Percentiles rank a stretch among this genome's conserved stretches.
These are phyloP conservation scores for Dendrolimus houi DNA, from an alignment of 2,888 invertebrate species.

Conservation along the genomic window DNA sequence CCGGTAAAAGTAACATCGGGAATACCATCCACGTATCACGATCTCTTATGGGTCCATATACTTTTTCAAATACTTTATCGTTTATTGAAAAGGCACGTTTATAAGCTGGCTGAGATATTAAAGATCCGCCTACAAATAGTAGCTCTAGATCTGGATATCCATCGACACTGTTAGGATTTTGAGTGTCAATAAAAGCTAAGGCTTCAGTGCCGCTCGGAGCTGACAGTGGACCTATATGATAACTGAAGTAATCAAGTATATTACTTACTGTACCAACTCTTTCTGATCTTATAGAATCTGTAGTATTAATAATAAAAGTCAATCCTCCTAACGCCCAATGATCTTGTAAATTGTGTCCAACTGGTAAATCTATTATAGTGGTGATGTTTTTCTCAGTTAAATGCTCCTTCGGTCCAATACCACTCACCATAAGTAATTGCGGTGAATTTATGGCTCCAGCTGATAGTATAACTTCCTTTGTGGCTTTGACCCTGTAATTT, in stretches of 20 bases:
- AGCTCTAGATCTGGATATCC: constrained; percentile 78
- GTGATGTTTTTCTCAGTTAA: constrained; percentile 74
- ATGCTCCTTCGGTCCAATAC: constrained; percentile 81
- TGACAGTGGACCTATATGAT: constrained; percentile 54
- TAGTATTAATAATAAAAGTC: constrained; percentile 81
- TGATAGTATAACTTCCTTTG: constrained; percentile 84
- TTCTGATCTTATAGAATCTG: constrained; percentile 78
- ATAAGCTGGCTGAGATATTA: constrained; percentile 49
- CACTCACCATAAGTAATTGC: constrained; percentile 88
- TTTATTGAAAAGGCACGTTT: constrained; percentile 47
- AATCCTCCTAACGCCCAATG: constrained; percentile 84
- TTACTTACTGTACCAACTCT: constrained; percentile 49
- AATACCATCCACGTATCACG: constrained; percentile 71
- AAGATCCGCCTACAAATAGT: constrained; percentile 71
- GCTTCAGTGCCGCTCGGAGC: constrained; percentile 60
- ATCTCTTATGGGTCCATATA: constrained; percentile 50
- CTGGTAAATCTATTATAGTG: constrained; percentile 77
- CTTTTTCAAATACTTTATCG: constrained; percentile 55
- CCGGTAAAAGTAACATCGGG: constrained; percentile 79
- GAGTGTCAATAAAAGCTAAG: constrained; percentile 73
- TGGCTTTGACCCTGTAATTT: constrained; percentile 57
- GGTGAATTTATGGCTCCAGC: constrained; percentile 89
- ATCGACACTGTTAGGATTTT: constrained; percentile 45
- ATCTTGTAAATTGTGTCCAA: constrained; percentile 88
- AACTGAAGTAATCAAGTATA: constrained; percentile 72